These are phyloP conservation scores for Euleptes europaea DNA, from an alignment of 2,113 vertebrate genomes.

Conservation along the genomic window DNA sequence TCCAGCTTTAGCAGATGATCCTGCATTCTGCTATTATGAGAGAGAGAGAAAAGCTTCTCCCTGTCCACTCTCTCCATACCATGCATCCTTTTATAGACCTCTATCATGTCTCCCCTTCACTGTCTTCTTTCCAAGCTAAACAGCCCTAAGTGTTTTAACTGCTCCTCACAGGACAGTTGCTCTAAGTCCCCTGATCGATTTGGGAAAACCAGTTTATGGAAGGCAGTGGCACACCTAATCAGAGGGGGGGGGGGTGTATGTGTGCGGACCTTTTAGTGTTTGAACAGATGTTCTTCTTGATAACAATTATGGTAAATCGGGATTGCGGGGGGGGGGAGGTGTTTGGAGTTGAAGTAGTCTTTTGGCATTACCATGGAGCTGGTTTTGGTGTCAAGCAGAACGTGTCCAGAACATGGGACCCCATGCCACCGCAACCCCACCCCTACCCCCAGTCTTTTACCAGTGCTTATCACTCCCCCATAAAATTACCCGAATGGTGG, in stretches of 20 bases:
- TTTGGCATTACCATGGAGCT: background rate
- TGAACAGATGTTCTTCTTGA: constrained; percentile 46
- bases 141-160: too few relatives aligned
- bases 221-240: constrained; percentile 26
- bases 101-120: too few relatives aligned
- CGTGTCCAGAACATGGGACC: background rate
- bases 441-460: background rate
- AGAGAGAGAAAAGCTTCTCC: too few relatives aligned
- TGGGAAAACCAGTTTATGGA: constrained; percentile 46
- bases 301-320: background rate
- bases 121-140: too few relatives aligned
- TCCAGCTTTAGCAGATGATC: too few relatives aligned
- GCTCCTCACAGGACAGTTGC: too few relatives aligned
- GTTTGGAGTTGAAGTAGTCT: background rate
- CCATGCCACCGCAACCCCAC: background rate
- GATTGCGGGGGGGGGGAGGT: background rate
- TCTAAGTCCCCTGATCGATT: too few relatives aligned
- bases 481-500: background rate
- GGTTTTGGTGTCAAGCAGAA: background rate
- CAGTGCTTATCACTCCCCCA: background rate
- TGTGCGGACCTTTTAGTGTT: background rate
- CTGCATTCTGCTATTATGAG: too few relatives aligned
- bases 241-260: constrained; percentile 9
- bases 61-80: too few relatives aligned
- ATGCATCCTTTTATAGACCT: too few relatives aligned